Evolutionary conservation across 2,797 vertebrate species (phyloP).

Genomic region (Psittacula echo): DNA sequence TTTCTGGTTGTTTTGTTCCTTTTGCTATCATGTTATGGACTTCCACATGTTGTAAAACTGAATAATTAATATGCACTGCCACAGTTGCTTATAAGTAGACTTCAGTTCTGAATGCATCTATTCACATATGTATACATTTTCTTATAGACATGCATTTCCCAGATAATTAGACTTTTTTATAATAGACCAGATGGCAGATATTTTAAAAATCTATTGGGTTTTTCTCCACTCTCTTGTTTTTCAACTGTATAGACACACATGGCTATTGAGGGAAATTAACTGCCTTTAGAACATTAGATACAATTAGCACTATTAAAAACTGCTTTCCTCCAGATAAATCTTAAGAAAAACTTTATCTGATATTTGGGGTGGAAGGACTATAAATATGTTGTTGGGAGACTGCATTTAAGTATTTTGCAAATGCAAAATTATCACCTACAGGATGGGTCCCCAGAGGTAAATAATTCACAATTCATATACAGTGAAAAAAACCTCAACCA

Average conservation of each 20-base stretch:
- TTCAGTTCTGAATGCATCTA: background rate
- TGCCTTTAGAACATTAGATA: background rate
- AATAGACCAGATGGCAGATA: background rate
- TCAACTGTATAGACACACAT: background rate
- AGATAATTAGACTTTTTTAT: constrained; percentile 5
- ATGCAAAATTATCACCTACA: background rate
- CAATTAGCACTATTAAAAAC: background rate
- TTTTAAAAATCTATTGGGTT: background rate
- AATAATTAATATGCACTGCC: background rate
- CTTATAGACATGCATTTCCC: constrained; percentile 4
- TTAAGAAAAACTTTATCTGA: background rate
- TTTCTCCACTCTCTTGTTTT: background rate
- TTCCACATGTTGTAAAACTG: background rate
- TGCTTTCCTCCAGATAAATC: background rate
- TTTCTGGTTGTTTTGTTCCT: background rate
- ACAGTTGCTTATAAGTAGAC: background rate
- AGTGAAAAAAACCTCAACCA: background rate
- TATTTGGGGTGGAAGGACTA: background rate
- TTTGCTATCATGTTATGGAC: background rate
- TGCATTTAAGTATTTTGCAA: background rate
- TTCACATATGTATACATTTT: background rate
- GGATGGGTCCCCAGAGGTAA: background rate
- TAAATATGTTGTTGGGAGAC: background rate
- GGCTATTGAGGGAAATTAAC: background rate
- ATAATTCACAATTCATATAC: background rate